These are phyloP conservation scores for Ciconia maguari DNA, from an alignment of 2,113 vertebrate species.

Conservation along the genomic window DNA sequence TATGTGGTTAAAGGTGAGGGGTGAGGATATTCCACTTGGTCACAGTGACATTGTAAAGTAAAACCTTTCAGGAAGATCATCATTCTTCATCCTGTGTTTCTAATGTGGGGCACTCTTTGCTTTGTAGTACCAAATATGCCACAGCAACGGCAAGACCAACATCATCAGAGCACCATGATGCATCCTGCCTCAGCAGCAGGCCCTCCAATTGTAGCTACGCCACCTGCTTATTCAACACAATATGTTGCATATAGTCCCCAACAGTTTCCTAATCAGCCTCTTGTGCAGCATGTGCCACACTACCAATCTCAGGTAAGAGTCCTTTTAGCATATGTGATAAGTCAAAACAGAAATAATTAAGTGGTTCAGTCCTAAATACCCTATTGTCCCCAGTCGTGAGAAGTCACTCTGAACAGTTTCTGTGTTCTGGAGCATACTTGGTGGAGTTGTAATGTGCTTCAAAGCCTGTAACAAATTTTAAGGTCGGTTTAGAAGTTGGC, in stretches of 20 bases:
- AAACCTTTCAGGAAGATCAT: neutral
- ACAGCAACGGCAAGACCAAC: constrained; percentile 96
- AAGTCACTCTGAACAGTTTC: neutral
- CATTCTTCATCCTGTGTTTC: fast-evolving
- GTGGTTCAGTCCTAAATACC: neutral
- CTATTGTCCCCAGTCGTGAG: neutral
- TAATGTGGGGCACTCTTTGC: neutral
- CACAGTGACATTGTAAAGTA: neutral
- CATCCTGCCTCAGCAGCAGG: constrained; percentile 93
- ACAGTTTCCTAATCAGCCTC: constrained; percentile 93
- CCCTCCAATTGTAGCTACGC: constrained; percentile 91
- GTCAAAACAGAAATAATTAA: neutral
- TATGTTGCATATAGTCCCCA: constrained; percentile 96
- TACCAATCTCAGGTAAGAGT: constrained; percentile 93
- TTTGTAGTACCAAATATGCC: constrained; percentile 93
- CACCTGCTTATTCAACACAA: constrained; percentile 90
- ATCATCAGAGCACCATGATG: constrained; percentile 96
- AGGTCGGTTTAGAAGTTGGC: neutral
- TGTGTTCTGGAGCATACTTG: neutral
- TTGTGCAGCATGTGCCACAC: constrained; percentile 95
- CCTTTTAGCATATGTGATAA: fast-evolving
- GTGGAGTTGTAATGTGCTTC: neutral
- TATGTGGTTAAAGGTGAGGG: neutral
- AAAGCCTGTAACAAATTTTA: neutral
- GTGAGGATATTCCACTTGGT: neutral